phyloP scores from a whole-genome alignment of 2,888 invertebrate species.

The Anthophora plumipes region DNA sequence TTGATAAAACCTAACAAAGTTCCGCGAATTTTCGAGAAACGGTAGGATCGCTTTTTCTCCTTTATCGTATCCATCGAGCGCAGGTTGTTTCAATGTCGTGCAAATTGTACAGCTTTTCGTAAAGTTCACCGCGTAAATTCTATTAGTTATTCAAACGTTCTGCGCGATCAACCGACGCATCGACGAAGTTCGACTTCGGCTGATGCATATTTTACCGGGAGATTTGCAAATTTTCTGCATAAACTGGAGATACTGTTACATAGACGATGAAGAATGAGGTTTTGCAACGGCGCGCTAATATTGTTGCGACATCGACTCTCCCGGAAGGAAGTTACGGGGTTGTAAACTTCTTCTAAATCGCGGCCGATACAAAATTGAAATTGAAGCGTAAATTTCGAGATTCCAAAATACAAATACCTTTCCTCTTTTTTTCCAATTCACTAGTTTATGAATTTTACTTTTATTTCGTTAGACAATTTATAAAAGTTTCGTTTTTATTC shows the following conservation, averaged over 20 bases:
- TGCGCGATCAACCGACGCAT: neutral
- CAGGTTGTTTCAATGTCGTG: too few species aligned
- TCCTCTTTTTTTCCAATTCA: too few species aligned
- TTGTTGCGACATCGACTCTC: conserved; percentile 4
- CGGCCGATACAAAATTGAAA: conserved; percentile 12
- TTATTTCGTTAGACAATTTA: neutral
- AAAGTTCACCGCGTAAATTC: conserved; percentile 11
- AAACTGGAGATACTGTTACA: neutral
- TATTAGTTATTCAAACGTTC: conserved; percentile 1
- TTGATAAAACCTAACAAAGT: neutral
- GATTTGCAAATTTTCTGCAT: conserved; percentile 19
- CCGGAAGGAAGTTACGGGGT: conserved; percentile 5
- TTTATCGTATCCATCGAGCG: neutral
- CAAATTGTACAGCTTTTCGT: neutral
- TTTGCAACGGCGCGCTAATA: conserved; percentile 13
- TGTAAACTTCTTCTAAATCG: conserved; percentile 16
- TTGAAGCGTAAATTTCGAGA: neutral
- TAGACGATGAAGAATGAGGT: neutral
- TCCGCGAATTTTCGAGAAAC: neutral
- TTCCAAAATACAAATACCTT: neutral
- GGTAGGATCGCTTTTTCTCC: conserved; percentile 17
- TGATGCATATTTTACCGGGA: conserved; percentile 9
- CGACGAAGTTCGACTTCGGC: conserved; percentile 12
- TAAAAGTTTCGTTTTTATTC: too few species aligned
- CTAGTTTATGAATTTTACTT: neutral